Conservation (phyloP, 1,140 invertebrate species). For the Heliconius hewitsoni region DNA sequence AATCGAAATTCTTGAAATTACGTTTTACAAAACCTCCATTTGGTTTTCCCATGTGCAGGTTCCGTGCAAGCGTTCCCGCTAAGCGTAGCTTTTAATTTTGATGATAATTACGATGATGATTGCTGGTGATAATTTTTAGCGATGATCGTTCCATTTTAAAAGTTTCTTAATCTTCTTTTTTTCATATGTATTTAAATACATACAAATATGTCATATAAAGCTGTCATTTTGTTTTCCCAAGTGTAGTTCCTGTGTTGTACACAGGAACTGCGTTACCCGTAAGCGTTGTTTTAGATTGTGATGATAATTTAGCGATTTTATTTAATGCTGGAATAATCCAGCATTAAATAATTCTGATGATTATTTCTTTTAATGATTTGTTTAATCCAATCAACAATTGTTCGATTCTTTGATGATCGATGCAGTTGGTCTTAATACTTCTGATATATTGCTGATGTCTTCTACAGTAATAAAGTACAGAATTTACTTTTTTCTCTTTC, state of each 20-base stretch:
- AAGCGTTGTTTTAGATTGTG: background rate
- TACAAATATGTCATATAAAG: background rate
- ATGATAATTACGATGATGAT: background rate
- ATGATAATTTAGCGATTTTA: background rate
- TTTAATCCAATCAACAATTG: background rate
- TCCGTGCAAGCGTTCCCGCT: slow-evolving; percentile 1
- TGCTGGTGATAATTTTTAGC: background rate
- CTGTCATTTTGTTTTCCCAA: background rate
- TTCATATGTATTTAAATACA: background rate
- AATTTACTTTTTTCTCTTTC: too few relatives aligned
- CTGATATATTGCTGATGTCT: too few relatives aligned
- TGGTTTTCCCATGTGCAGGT: slow-evolving; percentile 14
- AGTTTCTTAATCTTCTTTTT: background rate
- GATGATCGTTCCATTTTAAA: background rate
- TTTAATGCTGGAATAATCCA: too few relatives aligned
- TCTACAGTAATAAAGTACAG: too few relatives aligned
- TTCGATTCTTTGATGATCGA: too few relatives aligned
- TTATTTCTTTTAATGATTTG: background rate
- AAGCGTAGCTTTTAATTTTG: slow-evolving; percentile 22
- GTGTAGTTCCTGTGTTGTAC: background rate
- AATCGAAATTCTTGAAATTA: slow-evolving; percentile 39
- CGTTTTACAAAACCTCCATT: slow-evolving; percentile 27
- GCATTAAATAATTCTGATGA: background rate
- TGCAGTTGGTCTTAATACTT: too few relatives aligned
- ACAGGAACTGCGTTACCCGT: background rate